Evolutionary conservation across 2,797 vertebrate genomes (phyloP).

Genomic region (Oreochromis mossambicus): DNA sequence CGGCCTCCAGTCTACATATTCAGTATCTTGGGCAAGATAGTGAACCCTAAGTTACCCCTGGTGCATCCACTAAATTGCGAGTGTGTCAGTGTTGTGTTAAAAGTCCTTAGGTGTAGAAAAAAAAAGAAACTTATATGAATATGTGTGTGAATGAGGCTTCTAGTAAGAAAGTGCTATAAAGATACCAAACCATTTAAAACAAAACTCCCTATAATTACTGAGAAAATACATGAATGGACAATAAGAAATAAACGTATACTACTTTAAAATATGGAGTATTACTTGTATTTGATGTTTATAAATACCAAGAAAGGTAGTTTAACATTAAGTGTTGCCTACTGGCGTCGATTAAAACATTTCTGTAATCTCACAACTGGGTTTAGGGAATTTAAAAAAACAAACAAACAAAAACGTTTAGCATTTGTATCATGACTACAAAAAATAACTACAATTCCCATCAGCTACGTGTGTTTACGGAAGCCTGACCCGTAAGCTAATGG

Average conservation of each 20-base stretch:
- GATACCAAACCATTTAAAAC: background rate
- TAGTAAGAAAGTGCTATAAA: background rate
- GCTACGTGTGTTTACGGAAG: constrained; percentile 5
- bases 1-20: background rate
- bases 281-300: background rate
- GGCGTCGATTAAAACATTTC: background rate
- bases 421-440: background rate
- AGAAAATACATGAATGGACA: background rate
- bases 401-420: background rate
- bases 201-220: background rate
- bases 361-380: background rate
- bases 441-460: constrained; percentile 51
- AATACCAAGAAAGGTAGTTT: background rate
- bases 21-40: background rate
- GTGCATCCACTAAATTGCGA: background rate
- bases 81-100: background rate
- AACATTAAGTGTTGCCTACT: background rate
- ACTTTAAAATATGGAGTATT: background rate
- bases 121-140: background rate
- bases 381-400: background rate
- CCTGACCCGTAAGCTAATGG: background rate
- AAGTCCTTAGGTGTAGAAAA: background rate
- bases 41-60: background rate
- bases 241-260: background rate
- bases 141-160: background rate